Base-by-base conservation (phyloP, 2,113 vertebrate species). In the Limnothrissa miodon region DNA sequence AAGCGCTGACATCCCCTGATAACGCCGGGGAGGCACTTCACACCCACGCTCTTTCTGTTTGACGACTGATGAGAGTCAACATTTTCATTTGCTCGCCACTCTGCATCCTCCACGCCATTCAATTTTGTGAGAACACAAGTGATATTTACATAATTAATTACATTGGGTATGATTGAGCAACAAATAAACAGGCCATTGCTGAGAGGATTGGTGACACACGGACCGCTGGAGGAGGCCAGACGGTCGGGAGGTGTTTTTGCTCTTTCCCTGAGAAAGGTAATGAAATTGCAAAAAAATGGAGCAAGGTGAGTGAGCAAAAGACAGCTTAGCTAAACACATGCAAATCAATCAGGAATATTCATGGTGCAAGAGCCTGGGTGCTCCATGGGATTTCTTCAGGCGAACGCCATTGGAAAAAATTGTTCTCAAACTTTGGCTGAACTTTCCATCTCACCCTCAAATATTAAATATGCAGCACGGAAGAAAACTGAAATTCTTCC, bases 291-390 rank as follows among this genome's bases (percentile, higher is more conserved):
- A 74, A 15, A 74, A 74, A 74, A 36, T 36, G 10, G 66, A 74
- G 87, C 88, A 84, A 90, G 91, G 90, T 91, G 88, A 89, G 81
- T 23, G 11, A 90, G 90, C 89, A 86, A 88, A 82, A 90, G 86
- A 82, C 85, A 87, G 88, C 86, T 85, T 83, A 88, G 87, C 85
- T 90, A 90, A 94, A 23, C 74, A 42, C 74, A 93, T 93, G 93
- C 88, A 90, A 93, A 95, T 93, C 53, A 81, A 78, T 84, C 80
- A 21, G 78, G 92, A 93, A 93, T 94, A 94, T 95, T 94, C 90
- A 93, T 93, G 87, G 53, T 2, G 78, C 82, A 80, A 86, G 91
- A 86, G 89, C 53, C 79, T 29, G 25, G 25, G 86, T 36, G 81
- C 53, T 90, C 87, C 87, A 90, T 48, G 44, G 7, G 86, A 90